Base-by-base conservation (phyloP, 2,113 vertebrate genomes). In the Coryphaenoides rupestris region DNA sequence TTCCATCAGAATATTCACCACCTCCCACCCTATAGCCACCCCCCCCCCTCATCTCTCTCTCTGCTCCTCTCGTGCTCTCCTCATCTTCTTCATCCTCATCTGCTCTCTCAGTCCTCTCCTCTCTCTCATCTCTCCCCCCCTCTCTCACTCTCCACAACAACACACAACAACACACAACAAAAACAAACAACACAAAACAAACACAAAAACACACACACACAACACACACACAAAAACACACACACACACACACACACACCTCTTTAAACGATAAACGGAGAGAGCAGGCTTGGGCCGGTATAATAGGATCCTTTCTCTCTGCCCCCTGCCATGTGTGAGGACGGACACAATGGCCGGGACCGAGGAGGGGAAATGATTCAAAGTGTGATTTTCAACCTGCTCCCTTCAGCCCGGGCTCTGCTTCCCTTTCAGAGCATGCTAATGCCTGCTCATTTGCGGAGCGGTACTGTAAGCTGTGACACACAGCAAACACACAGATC, bases 351-450 rank as follows among this genome's bases (percentile, higher is more conserved):
- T 87, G 77, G 83, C 65, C 21, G 68, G 67, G 81, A 87, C 74
- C 33, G 71, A 80, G 81, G 84, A 84, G 84, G 86, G 80, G 79
- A 89, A 88, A 87, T 85, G 84, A 88, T 87, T 87, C 84, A 86
- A 87, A 89, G 88, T 86, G 82, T 82, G 82, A 79, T 84, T 88
- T 89, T 89, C 88, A n/a, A 89, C 88, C 88, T 89, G 88, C 85
- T 86, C 84, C 75, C 87, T 84, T 86, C 78, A 81, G 70, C 80
- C 83, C 70, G 17, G 55, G 80, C 75, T 60, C 78, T 45, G 58
- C 74, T 84, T n/a, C n/a, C 82, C 78, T 87, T 87, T 89, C 87
- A 89, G 73, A 69, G 72, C 76, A 89, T 89, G 87, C 87, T 88
- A 89, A 89, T 89, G 83, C 76, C 80, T 68, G 77, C 81, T 84